These are phyloP conservation scores for Opisthograptis luteolata DNA, from an alignment of 2,888 invertebrate species.

Conservation along the genomic window DNA sequence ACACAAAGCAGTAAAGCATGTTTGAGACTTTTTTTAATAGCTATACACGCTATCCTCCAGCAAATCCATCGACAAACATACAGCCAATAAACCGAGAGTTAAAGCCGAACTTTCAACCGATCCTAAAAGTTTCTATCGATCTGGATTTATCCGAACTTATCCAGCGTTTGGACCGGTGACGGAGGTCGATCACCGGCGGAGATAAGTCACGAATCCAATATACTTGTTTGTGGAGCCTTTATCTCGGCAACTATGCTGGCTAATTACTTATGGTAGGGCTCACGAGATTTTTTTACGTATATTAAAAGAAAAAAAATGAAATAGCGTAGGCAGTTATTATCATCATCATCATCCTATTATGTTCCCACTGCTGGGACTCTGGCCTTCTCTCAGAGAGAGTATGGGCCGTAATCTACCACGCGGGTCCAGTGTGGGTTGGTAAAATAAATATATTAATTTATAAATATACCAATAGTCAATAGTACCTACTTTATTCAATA, in stretches of 20 bases:
- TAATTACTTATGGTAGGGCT: conserved; percentile 19
- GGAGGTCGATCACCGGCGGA: conserved; percentile 37
- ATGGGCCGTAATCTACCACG: no score
- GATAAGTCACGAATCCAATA: conserved; percentile 43
- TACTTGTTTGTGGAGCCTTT: conserved; percentile 31
- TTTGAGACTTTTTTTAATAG: no score
- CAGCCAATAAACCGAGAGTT: conserved; percentile 28
- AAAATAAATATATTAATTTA: no score
- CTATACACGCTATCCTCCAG: no score
- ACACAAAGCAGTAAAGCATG: no score
- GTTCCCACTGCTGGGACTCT: no score
- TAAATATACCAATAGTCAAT: no score
- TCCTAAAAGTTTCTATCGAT: conserved; percentile 22
- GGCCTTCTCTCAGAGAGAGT: no score
- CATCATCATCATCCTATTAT: no score
- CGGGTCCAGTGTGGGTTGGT: no score
- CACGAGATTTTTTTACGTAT: background rate
- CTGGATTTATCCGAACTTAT: conserved; percentile 43
- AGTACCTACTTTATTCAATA: no score
- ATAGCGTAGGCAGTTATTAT: no score
- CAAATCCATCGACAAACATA: background rate
- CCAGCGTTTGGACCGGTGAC: conserved; percentile 39
- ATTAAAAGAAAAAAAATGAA: background rate
- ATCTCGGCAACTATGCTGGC: conserved; percentile 26
- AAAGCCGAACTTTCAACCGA: conserved; percentile 32